Base-by-base conservation (phyloP, 2,797 vertebrate species). In the Sternarchorhynchus goeldii region DNA sequence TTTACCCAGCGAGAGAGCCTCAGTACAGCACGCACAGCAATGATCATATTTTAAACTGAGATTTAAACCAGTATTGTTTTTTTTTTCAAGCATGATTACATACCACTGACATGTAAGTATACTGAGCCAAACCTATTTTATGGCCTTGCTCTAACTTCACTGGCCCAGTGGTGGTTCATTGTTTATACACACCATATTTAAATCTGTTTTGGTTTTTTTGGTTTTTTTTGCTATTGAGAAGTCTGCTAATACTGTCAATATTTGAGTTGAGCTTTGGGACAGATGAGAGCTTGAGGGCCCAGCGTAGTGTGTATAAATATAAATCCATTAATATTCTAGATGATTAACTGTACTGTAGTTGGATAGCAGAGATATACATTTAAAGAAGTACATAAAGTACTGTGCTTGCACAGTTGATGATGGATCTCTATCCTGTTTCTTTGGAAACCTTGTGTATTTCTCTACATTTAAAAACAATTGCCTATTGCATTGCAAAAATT, bases 1-100 rank as follows among this genome's bases (percentile, higher is more conserved):
- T 89, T 92, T 90, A 90, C 90, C 89, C 91, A 91, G 85, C 91
- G 85, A 88, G 88, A 90, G 87, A 83, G 73, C 17, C 64, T 82
- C 86, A 76, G 83, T 78, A 81, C 81, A 84, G 82, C 20, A 68
- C 67, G 57, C 76, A 83, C 75, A 75, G 64, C 57, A 0, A 39
- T 66, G 41, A 67, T 81, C 60, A 62, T 78, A 81, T 79, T 72
- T 81, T 70, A 72, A 63, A 77, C 56, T 63, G 75, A 79, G 79
- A 68, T 77, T 82, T 78, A 84, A 62, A 74, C 76, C 77, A 79
- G 82, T 56, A 58, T 12, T 14, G 3, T 18, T 5, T 7, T 50
- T 74, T 55, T 63, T 55, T 8, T 79, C 12, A 36, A 57, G 78
- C 67, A 55, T 76, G 75, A 68, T 76, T 81, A 76, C 76, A 76